Evolutionary conservation across 2,888 invertebrate species (phyloP).

Genomic region (Linnaemya vulpina): DNA sequence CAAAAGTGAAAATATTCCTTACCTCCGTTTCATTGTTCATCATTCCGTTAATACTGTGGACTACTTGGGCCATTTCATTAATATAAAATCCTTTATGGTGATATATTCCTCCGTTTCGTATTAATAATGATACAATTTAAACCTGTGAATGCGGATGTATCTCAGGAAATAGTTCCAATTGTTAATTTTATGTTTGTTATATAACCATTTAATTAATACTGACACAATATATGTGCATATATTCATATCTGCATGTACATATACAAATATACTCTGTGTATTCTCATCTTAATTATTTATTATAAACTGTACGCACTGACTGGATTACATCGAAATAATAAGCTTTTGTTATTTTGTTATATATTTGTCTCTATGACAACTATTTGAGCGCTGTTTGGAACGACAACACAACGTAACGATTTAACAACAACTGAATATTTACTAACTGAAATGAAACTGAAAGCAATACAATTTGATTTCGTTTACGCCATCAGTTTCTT

Average conservation of each 20-base stretch:
- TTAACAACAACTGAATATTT: constrained; percentile 79
- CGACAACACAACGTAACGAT: constrained; percentile 79
- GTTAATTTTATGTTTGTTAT: neutral
- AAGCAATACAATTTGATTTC: constrained; percentile 36
- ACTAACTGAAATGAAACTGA: constrained; percentile 75
- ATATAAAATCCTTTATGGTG: neutral
- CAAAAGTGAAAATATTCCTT: constrained; percentile 55
- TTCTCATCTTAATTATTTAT: constrained; percentile 13
- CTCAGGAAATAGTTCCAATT: neutral
- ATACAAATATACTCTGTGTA: neutral
- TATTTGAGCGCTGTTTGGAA: constrained; percentile 64
- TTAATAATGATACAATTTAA: neutral
- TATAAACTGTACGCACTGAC: neutral
- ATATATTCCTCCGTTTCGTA: neutral
- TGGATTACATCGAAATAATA: constrained; percentile 40
- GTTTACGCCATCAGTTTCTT: constrained; percentile 58
- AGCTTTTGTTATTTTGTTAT: constrained; percentile 3
- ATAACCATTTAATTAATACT: neutral
- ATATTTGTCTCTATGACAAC: constrained; percentile 64
- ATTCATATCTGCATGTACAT: too few species aligned
- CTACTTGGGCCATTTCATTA: constrained; percentile 76
- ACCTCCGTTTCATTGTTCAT: constrained; percentile 78
- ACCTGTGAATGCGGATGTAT: too few species aligned
- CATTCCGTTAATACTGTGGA: constrained; percentile 73
- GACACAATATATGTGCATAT: neutral